Evolutionary conservation across 2,888 invertebrate species (phyloP).

Genomic region (Dryocosmus kuriphilus): DNA sequence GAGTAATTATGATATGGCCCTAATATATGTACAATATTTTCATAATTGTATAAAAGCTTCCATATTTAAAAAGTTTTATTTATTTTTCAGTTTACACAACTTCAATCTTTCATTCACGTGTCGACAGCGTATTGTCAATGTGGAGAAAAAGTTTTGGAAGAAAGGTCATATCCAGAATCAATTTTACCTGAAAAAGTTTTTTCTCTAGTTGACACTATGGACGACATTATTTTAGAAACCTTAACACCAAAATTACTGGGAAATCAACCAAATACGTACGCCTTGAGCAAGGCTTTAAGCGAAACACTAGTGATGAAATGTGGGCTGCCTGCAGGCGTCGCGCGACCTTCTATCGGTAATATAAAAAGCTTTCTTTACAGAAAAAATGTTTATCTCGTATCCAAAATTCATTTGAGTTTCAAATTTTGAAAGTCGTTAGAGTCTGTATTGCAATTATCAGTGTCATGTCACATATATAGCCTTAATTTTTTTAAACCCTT

Average conservation of each 20-base stretch:
- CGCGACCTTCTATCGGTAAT: slow-evolving; percentile 94
- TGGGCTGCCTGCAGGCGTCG: slow-evolving; percentile 88
- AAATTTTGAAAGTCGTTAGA: too few relatives aligned
- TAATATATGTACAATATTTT: background rate
- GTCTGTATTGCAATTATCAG: too few relatives aligned
- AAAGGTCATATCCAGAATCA: slow-evolving; percentile 86
- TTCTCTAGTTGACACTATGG: slow-evolving; percentile 83
- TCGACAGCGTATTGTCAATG: slow-evolving; percentile 97
- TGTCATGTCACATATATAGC: too few relatives aligned
- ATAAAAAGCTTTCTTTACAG: background rate
- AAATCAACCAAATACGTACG: slow-evolving; percentile 96
- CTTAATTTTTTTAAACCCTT: background rate
- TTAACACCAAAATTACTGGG: slow-evolving; percentile 85
- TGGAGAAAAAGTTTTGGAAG: slow-evolving; percentile 87
- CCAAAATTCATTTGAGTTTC: too few relatives aligned
- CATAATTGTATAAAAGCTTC: background rate
- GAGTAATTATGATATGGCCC: too few relatives aligned
- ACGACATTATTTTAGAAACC: slow-evolving; percentile 82
- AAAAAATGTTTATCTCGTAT: too few relatives aligned
- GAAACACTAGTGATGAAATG: slow-evolving; percentile 90
- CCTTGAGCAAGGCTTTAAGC: slow-evolving; percentile 95
- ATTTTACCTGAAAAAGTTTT: slow-evolving; percentile 82
- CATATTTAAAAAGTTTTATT: background rate
- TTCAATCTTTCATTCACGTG: slow-evolving; percentile 86
- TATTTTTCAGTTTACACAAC: slow-evolving; percentile 50